phyloP scores from a whole-genome alignment of 2,113 vertebrate species.

The Pelecanus crispus region DNA sequence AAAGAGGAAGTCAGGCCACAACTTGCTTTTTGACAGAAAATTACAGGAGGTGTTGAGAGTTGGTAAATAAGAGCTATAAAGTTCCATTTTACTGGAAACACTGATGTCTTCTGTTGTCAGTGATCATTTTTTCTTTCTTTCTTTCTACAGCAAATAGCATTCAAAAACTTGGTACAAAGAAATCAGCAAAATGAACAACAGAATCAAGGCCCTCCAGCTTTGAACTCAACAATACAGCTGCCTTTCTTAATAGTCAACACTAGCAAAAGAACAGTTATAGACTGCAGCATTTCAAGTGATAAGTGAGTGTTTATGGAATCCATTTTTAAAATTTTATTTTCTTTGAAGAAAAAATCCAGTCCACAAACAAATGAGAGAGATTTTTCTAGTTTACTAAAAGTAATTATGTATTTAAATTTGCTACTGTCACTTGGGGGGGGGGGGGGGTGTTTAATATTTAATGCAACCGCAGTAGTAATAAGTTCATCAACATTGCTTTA shows the following conservation, averaged over 20 bases:
- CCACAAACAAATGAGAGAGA: neutral
- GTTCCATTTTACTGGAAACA: neutral
- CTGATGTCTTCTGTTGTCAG: neutral
- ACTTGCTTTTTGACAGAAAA: neutral
- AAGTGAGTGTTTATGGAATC: slow-evolving; percentile 72
- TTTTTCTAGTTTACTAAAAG: neutral
- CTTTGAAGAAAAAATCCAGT: no score
- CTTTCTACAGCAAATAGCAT: slow-evolving; percentile 82
- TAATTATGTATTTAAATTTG: neutral
- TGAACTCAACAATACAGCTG: slow-evolving; percentile 83
- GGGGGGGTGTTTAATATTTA: neutral
- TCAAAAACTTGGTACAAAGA: slow-evolving; percentile 87
- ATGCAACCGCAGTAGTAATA: neutral
- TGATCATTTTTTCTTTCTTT: neutral
- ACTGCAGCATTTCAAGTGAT: slow-evolving; percentile 89
- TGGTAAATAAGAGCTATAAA: neutral
- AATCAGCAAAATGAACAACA: slow-evolving; percentile 81
- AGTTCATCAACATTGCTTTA: neutral
- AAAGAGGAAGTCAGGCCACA: neutral
- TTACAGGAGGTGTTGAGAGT: neutral
- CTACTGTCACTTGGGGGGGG: neutral
- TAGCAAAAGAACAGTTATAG: slow-evolving; percentile 84
- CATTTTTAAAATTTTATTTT: neutral
- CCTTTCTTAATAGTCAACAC: slow-evolving; percentile 88
- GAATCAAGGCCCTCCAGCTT: slow-evolving; percentile 75